Base-by-base conservation (phyloP, 37 sponge, comb jelly and placozoan species). In the Geodia barretti region DNA sequence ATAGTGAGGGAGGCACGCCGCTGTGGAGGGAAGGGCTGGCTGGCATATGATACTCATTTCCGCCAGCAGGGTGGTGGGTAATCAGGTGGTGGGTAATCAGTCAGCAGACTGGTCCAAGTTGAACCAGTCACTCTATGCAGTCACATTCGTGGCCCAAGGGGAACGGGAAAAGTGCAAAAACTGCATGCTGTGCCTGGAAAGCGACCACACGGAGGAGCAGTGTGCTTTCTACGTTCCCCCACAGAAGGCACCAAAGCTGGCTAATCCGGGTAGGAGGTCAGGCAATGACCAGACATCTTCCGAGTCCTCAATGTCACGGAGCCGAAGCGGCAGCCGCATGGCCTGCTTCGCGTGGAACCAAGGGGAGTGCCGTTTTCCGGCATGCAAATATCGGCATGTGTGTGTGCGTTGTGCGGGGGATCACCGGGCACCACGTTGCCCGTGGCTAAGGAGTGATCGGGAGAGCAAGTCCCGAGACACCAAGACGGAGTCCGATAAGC, bases 21-120 rank as follows among this genome's bases (percentile, higher is more conserved):
- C 35, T 69, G 70, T 35, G 70, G 70, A 3, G 70, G 70, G 4
- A 69, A 1, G 2, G 70, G 70, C 7, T 69, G 70, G 70, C 70
- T 34, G 70, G 34, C 34, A 1, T 69, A 69, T 69, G 70, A 69
- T 29, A 4, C 37, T 4, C 28, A 34, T 1, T 69, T 69, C 70
- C 34, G 70, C 37, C 70, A 69, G 70, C 37, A 35, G n/a, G n/a
- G n/a, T n/a, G n/a, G n/a, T n/a, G n/a, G n/a, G n/a, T n/a, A n/a
- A n/a, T n/a, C 37, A 35, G 31, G 37, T 11, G 70, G 70, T 35
- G 33, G 31, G 23, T 35, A 69, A 69, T 29, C 8, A n/a, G 3
- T 28, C 64, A 3, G 4, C 37, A 3, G 37, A 69, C 37, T 69
- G 70, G 70, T 31, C 34, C 7, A 2, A 31, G 8, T 3, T 69